A percentile compares a stretch with the other conserved stretches of the same genome.
Conservation (phyloP, 2,888 invertebrate species). For the Ceriagrion tenellum region DNA sequence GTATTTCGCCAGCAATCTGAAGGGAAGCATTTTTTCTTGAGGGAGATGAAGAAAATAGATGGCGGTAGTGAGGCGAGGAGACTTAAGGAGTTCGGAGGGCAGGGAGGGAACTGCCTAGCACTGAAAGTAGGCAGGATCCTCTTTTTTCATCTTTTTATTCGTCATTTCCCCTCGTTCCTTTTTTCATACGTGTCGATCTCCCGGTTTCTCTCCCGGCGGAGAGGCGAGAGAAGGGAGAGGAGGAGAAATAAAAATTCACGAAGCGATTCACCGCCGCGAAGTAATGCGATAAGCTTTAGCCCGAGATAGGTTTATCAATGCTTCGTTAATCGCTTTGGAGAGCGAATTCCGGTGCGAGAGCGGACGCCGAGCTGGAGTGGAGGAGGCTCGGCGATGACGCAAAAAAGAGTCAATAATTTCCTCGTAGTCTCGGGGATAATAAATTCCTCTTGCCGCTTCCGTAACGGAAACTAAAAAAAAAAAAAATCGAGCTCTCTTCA, state of each 20-base stretch:
- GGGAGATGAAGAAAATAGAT: not conserved
- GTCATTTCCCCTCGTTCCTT: not conserved
- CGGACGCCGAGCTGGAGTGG: no score
- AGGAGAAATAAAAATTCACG: not conserved
- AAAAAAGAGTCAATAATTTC: conserved; percentile 16
- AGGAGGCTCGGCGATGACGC: not conserved
- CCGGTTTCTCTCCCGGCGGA: not conserved
- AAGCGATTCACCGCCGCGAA: not conserved
- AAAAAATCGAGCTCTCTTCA: not conserved
- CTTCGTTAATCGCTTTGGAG: not conserved
- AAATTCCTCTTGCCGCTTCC: not conserved
- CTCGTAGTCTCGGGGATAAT: not conserved
- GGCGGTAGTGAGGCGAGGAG: not conserved
- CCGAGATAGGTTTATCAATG: not conserved
- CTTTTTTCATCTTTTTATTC: no score
- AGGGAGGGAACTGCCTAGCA: not conserved
- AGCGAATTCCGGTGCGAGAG: not conserved
- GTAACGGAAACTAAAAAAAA: not conserved
- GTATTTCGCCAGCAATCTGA: not conserved
- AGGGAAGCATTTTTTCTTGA: not conserved
- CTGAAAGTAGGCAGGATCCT: not conserved
- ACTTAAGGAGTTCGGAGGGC: not conserved
- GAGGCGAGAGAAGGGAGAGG: no score
- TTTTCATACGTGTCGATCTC: not conserved
- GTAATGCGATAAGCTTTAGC: conserved; percentile 2